Base-by-base conservation (phyloP, 1,140 invertebrate genomes). In the Aphaenogaster rudis region DNA sequence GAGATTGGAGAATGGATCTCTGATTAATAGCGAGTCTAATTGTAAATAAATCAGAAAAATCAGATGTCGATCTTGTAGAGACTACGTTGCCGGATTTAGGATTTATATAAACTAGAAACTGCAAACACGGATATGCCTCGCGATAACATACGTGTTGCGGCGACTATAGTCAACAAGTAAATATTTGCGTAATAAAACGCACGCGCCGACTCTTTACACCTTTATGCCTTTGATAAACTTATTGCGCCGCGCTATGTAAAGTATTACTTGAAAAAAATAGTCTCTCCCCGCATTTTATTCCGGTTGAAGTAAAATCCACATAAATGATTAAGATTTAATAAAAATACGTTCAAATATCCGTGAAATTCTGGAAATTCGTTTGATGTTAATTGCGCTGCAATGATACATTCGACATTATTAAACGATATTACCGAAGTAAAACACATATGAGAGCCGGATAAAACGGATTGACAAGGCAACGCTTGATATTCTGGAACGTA, bases 101-200 rank as follows among this genome's bases (percentile, higher is more conserved):
- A 36, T n/a, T 61, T 59, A 77, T 77, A 77, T n/a, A 28, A 59
- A 15, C n/a, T 42, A 61, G n/a, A 61, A 28, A 77, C 13, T 57
- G 36, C 36, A 61, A 77, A 61, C 21, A 17, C 4, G 1, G 5
- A 15, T 13, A 9, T 59, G 15, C 21, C n/a, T 61, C 15, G n/a
- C 21, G 36, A 77, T 61, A 61, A 39, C n/a, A 45, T 42, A 76
- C 2, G 33, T 36, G 17, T 21, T 39, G 52, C 36, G n/a, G 36
- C 4, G 6, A 28, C 13, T 77, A 77, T 28, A 77, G 52, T 77
- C 36, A 77, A 77, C 39, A 77, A 39, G 39, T 61, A 77, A 77
- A 77, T 77, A 61, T 77, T 77, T 77, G 21, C 7, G 1, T 21
- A 57, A 59, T 76, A 76, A 42, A 76, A 77, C 72, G 13, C 52